phyloP scores from a whole-genome alignment of 2,888 invertebrate genomes.

The Aleiodes testaceus region DNA sequence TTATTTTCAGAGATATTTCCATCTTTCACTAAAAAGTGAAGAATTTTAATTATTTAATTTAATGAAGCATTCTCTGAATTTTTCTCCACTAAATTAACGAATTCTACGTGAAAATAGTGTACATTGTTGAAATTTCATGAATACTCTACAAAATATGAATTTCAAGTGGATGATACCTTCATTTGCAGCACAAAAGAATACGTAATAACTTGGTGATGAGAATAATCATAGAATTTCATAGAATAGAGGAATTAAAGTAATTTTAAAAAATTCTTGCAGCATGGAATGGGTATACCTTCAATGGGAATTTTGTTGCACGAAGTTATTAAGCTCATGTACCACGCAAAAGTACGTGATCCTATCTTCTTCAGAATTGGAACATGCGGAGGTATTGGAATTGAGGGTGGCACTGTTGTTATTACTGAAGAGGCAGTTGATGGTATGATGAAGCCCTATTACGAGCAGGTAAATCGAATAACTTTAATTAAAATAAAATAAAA shows the following conservation, averaged over 20 bases:
- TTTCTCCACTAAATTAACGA: not conserved
- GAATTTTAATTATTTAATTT: not conserved
- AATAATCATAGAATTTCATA: not conserved
- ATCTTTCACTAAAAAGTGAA: not conserved
- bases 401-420: slow-evolving; percentile 94
- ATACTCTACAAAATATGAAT: not conserved
- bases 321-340: slow-evolving; percentile 95
- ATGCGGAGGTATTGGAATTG: slow-evolving; percentile 94
- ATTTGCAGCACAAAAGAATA: slow-evolving; percentile 1
- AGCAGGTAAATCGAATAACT: slow-evolving; percentile 79
- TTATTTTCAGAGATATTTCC: too few relatives aligned
- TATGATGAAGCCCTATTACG: slow-evolving; percentile 85
- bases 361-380: slow-evolving; percentile 95
- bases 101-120: not conserved
- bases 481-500: too few relatives aligned
- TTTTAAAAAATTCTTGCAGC: slow-evolving; percentile 76
- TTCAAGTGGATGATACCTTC: not conserved
- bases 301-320: slow-evolving; percentile 96
- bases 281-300: slow-evolving; percentile 99
- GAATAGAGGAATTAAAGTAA: not conserved
- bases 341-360: slow-evolving; percentile 90
- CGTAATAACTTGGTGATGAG: not conserved
- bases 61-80: too few relatives aligned
- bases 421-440: slow-evolving; percentile 95
- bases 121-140: not conserved